phyloP scores from a whole-genome alignment of 1,140 invertebrate species.

The Drosophila serrata region DNA sequence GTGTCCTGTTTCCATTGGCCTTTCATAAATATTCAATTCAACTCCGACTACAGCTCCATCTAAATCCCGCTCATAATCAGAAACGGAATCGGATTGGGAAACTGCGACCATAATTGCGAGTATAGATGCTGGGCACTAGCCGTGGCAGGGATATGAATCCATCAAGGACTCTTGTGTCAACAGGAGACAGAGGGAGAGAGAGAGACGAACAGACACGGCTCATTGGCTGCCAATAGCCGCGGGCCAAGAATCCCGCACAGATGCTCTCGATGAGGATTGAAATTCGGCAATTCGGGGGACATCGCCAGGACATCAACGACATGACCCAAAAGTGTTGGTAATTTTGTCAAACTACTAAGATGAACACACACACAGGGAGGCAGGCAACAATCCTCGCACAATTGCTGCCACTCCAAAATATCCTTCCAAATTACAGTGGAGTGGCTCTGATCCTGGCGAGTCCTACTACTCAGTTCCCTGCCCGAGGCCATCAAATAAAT shows the following conservation, averaged over 20 bases:
- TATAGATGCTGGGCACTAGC: slow-evolving; percentile 36
- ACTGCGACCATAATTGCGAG: slow-evolving; percentile 58
- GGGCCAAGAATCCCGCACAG: slow-evolving; percentile 78
- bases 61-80: slow-evolving; percentile 65
- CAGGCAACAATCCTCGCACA: slow-evolving; percentile 20
- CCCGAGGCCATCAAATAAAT: slow-evolving; percentile 63
- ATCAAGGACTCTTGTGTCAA: slow-evolving; percentile 77
- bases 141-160: slow-evolving; percentile 55
- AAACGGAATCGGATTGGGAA: slow-evolving; percentile 44
- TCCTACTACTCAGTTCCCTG: slow-evolving; percentile 14
- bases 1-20: slow-evolving; percentile 31
- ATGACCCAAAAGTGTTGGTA: slow-evolving; percentile 62
- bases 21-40: slow-evolving; percentile 80
- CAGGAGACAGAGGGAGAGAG: slow-evolving; percentile 40
- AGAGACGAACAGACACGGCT: slow-evolving; percentile 49
- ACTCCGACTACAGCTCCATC: slow-evolving; percentile 48
- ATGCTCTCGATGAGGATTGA: slow-evolving; percentile 74
- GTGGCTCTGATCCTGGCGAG: slow-evolving; percentile 57
- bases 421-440: slow-evolving; percentile 26
- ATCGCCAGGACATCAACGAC: slow-evolving; percentile 16
- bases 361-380: slow-evolving; percentile 14
- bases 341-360: slow-evolving; percentile 60
- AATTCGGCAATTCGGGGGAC: slow-evolving; percentile 64
- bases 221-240: slow-evolving; percentile 77
- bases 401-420: slow-evolving; percentile 24